phyloP scores from a whole-genome alignment of 2,113 vertebrate species.

The Butastur rufipennis region DNA sequence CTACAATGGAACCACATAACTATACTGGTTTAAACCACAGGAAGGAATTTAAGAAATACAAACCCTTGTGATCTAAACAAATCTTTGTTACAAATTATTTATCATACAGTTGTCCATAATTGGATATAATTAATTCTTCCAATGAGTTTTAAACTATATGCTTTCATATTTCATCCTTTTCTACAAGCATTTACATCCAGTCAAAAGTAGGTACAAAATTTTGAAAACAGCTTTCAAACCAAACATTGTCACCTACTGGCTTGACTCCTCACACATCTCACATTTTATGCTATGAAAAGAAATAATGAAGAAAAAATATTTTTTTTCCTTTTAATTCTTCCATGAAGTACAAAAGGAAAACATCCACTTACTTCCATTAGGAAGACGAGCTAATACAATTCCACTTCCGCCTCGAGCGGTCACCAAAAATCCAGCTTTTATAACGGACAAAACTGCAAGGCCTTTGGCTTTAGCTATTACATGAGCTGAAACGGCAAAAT shows the following conservation, averaged over 20 bases:
- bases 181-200: not conserved
- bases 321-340: not conserved
- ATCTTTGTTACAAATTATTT: not conserved
- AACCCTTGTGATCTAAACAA: not conserved
- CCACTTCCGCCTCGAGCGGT: conserved; percentile 94
- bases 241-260: not conserved
- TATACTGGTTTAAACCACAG: not conserved
- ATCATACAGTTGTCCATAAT: not conserved
- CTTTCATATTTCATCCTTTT: not conserved
- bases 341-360: not conserved
- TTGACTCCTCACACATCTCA: not conserved
- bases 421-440: conserved; percentile 95
- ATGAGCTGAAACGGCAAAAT: conserved; percentile 77
- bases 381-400: conserved; percentile 86
- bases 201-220: not conserved
- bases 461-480: conserved; percentile 95
- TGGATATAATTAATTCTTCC: not conserved
- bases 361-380: conserved; percentile 85
- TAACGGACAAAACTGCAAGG: conserved; percentile 90
- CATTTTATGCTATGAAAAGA: not conserved
- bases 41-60: not conserved
- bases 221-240: not conserved
- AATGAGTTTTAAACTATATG: not conserved
- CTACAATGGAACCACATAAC: not conserved
- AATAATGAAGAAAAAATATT: not conserved